Base-by-base conservation (phyloP, 2,113 vertebrate genomes). In the Trinectes maculatus region DNA sequence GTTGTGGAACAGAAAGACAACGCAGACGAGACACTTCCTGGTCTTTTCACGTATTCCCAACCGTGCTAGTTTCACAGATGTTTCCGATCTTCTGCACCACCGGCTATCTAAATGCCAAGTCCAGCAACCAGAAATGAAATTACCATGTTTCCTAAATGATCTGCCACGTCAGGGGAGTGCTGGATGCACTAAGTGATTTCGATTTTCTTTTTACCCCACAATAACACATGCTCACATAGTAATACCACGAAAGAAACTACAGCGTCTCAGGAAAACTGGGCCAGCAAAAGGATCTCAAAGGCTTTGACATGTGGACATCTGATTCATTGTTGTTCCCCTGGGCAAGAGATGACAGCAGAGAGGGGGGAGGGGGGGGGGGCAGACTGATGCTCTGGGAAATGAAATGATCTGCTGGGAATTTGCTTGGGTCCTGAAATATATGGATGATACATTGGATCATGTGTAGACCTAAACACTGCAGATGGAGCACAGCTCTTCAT, bases 1-100 rank as follows among this genome's bases (percentile, higher is more conserved):
- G 29, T 62, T 33, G 29, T 16, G 15, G 15, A 47, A 76, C 15
- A 37, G 24, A 42, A 61, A 19, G 52, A 57, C 36, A 59, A 67
- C 44, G 49, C 34, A 22, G 6, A 37, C 22, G 16, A 48, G 24
- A 42, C 19, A 11, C 42, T 62, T 71, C 8, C 8, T 64, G 18
- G 28, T 53, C 33, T 21, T 24, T 8, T 3, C 3, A 66, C 51
- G 33, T 16, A 6, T 26, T 57, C 48, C 40, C 39, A 16, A 8
- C 26, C 7, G 51, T 15, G n/a, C n/a, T 18, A 26, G 3, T n/a
- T 57, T 16, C 28, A 13, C 29, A 55, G 33, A 56, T 68, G 72
- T 47, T 53, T 49, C 65, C 43, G 46, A 15, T 64, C 69, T 70
- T 21, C 24, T 36, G 9, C 18, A 28, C 31, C 11, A 31, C 12